These are phyloP conservation scores for Ailurus styani DNA, from an alignment of 2,113 vertebrate genomes.

Conservation along the genomic window DNA sequence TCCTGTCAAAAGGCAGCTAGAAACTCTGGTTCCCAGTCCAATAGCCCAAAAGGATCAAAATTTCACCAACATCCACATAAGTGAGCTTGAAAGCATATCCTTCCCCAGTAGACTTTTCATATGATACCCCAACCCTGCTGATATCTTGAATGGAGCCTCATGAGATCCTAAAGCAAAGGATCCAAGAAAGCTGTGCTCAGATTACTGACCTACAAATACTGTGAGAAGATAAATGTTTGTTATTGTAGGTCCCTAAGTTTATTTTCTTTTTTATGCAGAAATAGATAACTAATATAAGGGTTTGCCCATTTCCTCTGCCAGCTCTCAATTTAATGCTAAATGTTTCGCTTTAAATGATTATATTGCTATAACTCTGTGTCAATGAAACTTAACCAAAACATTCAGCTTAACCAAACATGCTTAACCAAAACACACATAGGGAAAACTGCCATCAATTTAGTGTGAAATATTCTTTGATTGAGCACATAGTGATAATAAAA, in stretches of 20 bases:
- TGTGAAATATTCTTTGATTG: neutral
- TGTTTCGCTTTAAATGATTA: neutral
- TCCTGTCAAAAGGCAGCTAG: neutral
- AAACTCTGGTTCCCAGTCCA: neutral
- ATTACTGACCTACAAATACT: neutral
- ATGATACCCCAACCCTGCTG: fast-evolving
- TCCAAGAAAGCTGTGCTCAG: neutral
- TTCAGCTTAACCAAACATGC: neutral
- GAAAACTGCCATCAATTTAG: neutral
- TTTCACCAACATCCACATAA: neutral
- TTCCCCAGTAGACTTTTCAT: neutral
- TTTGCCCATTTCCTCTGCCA: neutral
- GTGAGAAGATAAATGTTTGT: neutral
- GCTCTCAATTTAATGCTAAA: neutral
- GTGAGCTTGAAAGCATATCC: neutral
- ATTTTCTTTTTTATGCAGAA: neutral
- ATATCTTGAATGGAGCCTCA: neutral
- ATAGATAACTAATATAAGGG: neutral
- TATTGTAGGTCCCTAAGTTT: neutral
- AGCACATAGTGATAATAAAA: neutral
- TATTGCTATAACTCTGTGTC: neutral
- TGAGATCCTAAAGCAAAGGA: neutral
- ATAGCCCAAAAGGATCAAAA: no score
- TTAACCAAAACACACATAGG: neutral
- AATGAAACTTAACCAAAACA: neutral